These are phyloP conservation scores for Drosophila mayri DNA, from an alignment of 1,140 invertebrate species.

Conservation along the genomic window DNA sequence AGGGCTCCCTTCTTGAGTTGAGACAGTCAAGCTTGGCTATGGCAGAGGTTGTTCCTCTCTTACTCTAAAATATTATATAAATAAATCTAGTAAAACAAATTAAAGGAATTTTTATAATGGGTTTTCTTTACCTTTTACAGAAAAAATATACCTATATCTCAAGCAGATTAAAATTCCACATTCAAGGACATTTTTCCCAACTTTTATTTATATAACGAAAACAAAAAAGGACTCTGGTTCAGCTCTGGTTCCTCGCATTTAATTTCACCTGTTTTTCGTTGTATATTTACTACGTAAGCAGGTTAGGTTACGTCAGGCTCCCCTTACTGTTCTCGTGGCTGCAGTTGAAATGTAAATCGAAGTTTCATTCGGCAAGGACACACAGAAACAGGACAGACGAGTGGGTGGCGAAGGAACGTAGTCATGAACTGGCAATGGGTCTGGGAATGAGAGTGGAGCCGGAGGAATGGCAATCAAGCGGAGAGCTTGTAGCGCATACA, in stretches of 20 bases:
- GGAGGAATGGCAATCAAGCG: conserved; percentile 74
- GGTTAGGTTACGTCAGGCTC: conserved; percentile 61
- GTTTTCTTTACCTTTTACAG: background rate
- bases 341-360: conserved; percentile 81
- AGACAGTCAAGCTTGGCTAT: conserved; percentile 4
- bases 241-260: background rate
- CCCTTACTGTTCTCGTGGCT: conserved; percentile 35
- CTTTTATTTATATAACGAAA: background rate
- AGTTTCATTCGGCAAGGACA: conserved; percentile 70
- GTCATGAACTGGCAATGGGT: background rate
- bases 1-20: background rate
- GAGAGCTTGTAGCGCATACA: conserved; percentile 77
- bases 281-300: conserved; percentile 27
- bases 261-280: conserved; percentile 11
- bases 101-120: background rate
- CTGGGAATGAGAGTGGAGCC: conserved; percentile 2
- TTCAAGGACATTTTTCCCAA: background rate
- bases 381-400: conserved; percentile 9
- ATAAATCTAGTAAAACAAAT: background rate
- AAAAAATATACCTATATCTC: background rate
- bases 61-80: background rate
- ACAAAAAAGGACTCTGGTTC: too few relatives aligned
- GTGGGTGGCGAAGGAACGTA: background rate
- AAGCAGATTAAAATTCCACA: background rate
- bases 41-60: too few relatives aligned